Evolutionary conservation across 2,888 invertebrate species (phyloP).

Genomic region (Cosmia trapezina): DNA sequence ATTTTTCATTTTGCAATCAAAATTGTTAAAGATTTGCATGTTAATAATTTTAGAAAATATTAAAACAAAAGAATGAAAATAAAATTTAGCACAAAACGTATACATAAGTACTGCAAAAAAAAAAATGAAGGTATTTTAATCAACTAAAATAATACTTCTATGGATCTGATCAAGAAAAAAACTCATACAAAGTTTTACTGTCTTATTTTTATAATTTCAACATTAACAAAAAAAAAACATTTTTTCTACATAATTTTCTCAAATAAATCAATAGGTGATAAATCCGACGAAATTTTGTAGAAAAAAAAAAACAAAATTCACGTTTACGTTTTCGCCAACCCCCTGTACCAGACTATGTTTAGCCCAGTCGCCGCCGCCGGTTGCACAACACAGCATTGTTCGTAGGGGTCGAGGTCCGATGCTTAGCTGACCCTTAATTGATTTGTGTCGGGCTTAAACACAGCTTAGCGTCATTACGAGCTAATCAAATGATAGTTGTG

Average conservation of each 20-base stretch:
- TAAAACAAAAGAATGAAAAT: background rate
- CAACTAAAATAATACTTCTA: too few relatives aligned
- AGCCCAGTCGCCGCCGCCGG: conserved; percentile 42
- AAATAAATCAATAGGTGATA: background rate
- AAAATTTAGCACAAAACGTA: too few relatives aligned
- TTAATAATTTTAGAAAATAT: background rate
- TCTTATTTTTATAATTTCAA: background rate
- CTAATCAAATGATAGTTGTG: conserved; percentile 65
- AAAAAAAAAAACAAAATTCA: background rate
- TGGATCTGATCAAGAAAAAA: background rate
- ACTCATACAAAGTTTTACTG: background rate
- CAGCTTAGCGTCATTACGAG: conserved; percentile 71
- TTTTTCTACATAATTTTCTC: too few relatives aligned
- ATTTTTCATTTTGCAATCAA: background rate
- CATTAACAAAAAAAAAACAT: too few relatives aligned
- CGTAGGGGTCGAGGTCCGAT: conserved; percentile 75
- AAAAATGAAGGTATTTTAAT: too few relatives aligned
- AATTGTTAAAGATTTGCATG: background rate
- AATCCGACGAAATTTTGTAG: background rate
- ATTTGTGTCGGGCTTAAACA: conserved; percentile 73
- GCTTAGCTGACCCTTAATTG: conserved; percentile 81
- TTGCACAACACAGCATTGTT: conserved; percentile 78
- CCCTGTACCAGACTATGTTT: conserved; percentile 4
- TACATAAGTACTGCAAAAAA: too few relatives aligned
- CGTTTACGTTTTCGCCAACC: conserved; percentile 8